These are phyloP conservation scores for Antigone vipio DNA, from an alignment of 2,113 vertebrate species.

Conservation along the genomic window DNA sequence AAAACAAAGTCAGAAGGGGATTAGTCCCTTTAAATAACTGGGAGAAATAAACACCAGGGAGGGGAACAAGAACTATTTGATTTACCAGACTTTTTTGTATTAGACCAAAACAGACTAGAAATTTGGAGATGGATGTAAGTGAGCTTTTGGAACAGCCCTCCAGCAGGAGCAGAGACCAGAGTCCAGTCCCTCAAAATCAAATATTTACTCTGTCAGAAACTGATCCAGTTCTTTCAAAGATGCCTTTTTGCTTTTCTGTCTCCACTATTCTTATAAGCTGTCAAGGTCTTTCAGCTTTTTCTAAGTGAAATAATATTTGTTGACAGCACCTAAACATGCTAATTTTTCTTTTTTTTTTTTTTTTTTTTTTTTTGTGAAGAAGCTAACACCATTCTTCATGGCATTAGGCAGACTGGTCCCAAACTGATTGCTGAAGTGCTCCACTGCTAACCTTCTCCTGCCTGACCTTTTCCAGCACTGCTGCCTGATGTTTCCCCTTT, in stretches of 20 bases:
- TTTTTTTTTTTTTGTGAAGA: background rate
- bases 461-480: background rate
- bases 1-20: background rate
- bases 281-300: background rate
- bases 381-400: background rate
- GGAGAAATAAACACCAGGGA: background rate
- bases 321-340: background rate
- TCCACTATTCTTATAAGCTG: background rate
- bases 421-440: background rate
- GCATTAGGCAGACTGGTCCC: background rate
- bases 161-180: background rate
- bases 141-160: background rate
- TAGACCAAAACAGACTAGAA: background rate
- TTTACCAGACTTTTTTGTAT: background rate
- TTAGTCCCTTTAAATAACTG: background rate
- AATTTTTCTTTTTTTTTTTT: too few species aligned
- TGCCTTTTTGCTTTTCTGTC: background rate
- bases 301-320: background rate
- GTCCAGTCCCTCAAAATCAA: background rate
- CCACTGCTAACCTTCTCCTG: background rate
- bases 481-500: background rate
- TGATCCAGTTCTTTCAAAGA: background rate
- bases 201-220: background rate
- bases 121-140: background rate
- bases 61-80: background rate